These are phyloP conservation scores for Amphipoea lucens DNA, from an alignment of 2,888 invertebrate genomes.

Conservation along the genomic window DNA sequence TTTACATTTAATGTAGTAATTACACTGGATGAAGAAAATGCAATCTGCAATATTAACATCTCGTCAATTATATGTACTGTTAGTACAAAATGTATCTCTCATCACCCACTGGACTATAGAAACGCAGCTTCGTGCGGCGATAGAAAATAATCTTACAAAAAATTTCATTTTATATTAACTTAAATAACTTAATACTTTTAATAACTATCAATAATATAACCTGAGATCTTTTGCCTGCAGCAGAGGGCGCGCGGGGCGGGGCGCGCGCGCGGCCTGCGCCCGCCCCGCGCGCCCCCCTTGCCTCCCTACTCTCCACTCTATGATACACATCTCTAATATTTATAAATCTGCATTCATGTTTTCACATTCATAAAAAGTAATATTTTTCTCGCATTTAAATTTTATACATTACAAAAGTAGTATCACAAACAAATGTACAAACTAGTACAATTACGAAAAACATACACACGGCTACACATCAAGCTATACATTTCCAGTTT, in stretches of 20 bases:
- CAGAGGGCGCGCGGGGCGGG: constrained; percentile 69
- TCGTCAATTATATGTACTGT: constrained; percentile 77
- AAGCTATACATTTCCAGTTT: too few species aligned
- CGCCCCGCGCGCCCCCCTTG: constrained; percentile 73
- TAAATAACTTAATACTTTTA: constrained; percentile 91
- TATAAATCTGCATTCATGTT: constrained; percentile 84
- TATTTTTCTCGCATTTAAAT: constrained; percentile 84
- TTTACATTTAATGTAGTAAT: constrained; percentile 87
- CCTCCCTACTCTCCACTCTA: constrained; percentile 78
- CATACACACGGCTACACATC: constrained; percentile 62
- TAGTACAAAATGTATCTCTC: constrained; percentile 78
- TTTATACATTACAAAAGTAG: constrained; percentile 91
- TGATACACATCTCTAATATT: constrained; percentile 79
- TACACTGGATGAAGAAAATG: constrained; percentile 89
- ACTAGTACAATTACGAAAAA: constrained; percentile 89
- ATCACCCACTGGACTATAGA: constrained; percentile 80
- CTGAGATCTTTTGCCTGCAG: constrained; percentile 88
- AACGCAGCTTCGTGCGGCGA: constrained; percentile 79
- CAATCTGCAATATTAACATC: constrained; percentile 80
- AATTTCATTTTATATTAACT: constrained; percentile 89
- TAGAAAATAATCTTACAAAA: constrained; percentile 89
- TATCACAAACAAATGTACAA: constrained; percentile 91
- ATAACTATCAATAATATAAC: constrained; percentile 89
- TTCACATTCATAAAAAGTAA: constrained; percentile 87
- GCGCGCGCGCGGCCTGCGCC: constrained; percentile 61